A percentile compares a stretch with the other conserved stretches of the same genome.
phyloP scores from a whole-genome alignment of 2,113 vertebrate genomes.

The Oxygymnocypris stewartii region DNA sequence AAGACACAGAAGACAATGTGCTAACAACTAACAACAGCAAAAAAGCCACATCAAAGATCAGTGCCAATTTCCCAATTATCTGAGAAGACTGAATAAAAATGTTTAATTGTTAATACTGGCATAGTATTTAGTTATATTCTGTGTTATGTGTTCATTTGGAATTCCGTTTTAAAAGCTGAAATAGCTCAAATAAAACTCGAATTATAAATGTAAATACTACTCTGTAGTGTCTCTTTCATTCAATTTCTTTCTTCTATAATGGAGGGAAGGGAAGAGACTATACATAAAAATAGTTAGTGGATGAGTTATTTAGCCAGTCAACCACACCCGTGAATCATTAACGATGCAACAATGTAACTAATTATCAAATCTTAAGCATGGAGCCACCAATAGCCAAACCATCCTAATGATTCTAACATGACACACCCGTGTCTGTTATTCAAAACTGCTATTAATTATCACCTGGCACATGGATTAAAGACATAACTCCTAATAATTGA shows the following conservation, averaged over 20 bases:
- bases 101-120: not conserved
- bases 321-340: constrained; percentile 11
- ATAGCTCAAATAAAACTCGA: not conserved
- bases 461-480: not conserved
- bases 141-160: not conserved
- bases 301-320: not conserved
- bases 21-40: not conserved
- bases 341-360: not conserved
- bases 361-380: not conserved
- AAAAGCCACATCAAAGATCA: not conserved
- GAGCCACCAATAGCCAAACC: not conserved
- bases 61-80: not conserved
- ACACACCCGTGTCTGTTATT: not conserved
- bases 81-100: not conserved
- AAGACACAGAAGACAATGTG: not conserved
- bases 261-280: not conserved
- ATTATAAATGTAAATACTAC: not conserved
- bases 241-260: not conserved
- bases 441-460: not conserved
- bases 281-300: not conserved
- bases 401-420: not conserved
- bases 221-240: not conserved
- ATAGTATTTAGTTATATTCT: not conserved
- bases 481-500: not conserved
- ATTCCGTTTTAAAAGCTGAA: not conserved